Conservation (phyloP, 2,797 vertebrate species). For the Lagodon rhomboides region DNA sequence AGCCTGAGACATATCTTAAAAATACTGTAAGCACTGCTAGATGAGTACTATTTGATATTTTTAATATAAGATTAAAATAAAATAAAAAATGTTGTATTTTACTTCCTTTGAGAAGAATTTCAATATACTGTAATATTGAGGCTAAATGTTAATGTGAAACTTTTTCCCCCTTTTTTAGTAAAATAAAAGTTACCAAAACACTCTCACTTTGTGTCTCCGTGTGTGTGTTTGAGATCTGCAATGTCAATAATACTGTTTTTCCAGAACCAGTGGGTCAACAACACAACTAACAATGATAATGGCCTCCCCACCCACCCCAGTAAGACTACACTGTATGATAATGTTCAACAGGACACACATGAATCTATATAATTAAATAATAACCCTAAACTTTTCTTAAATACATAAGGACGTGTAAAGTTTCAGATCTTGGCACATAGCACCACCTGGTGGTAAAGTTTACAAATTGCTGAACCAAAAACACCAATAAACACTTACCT, state of each 20-base stretch:
- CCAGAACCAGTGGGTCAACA: not conserved
- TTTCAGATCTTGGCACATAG: not conserved
- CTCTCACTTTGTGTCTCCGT: slow-evolving; percentile 48
- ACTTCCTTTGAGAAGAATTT: slow-evolving; percentile 86
- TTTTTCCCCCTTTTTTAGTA: slow-evolving; percentile 73
- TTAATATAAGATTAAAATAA: slow-evolving; percentile 87
- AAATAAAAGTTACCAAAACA: slow-evolving; percentile 86
- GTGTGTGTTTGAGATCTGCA: not conserved
- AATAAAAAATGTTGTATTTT: slow-evolving; percentile 85
- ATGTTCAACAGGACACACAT: not conserved
- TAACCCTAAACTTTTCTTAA: no score
- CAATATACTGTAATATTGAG: slow-evolving; percentile 86
- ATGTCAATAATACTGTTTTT: not conserved
- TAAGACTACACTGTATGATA: not conserved
- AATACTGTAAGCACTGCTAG: slow-evolving; percentile 85
- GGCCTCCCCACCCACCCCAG: not conserved
- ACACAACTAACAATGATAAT: not conserved
- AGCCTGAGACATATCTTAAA: slow-evolving; percentile 83
- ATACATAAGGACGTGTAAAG: not conserved
- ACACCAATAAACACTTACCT: not conserved
- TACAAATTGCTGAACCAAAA: not conserved
- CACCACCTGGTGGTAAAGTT: slow-evolving; percentile 18
- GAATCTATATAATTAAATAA: not conserved
- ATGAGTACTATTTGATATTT: slow-evolving; percentile 89
- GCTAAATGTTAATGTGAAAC: slow-evolving; percentile 87